Conservation (phyloP, 2,888 invertebrate species). For the Conus canariensis region DNA sequence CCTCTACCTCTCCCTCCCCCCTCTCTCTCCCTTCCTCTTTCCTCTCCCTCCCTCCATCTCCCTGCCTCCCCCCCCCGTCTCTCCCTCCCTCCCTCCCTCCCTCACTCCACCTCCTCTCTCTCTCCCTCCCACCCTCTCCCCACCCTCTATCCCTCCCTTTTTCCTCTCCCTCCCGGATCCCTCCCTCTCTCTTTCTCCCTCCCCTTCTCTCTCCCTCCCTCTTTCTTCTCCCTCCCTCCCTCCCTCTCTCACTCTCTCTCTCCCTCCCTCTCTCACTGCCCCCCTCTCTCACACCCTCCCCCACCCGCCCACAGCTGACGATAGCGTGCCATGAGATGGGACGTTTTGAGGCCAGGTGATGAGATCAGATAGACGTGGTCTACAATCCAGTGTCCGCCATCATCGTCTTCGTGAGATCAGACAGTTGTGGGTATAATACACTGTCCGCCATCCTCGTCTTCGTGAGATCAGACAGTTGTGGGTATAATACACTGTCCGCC, state of each 20-base stretch:
- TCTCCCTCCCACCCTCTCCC: neutral
- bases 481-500: no score
- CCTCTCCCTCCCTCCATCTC: no score
- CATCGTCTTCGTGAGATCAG: no score
- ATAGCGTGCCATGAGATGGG: no score
- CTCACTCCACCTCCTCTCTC: neutral
- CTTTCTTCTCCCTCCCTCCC: neutral
- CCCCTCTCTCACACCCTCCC: neutral
- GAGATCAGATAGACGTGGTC: no score
- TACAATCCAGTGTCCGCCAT: no score
- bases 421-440: no score
- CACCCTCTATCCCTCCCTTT: neutral
- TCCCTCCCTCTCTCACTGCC: neutral
- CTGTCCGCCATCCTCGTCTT: no score
- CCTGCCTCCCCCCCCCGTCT: neutral
- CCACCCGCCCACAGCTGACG: no score
- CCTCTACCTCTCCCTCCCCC: neutral
- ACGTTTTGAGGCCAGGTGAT: no score
- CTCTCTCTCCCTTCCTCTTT: neutral
- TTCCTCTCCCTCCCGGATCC: neutral
- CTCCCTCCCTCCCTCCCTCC: neutral
- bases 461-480: no score
- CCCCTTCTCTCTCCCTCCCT: neutral
- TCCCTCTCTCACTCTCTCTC: neutral
- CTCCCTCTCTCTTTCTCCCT: no score